These are phyloP conservation scores for Amblyopsis hoosieri DNA, from an alignment of 2,797 vertebrate species.

Conservation along the genomic window DNA sequence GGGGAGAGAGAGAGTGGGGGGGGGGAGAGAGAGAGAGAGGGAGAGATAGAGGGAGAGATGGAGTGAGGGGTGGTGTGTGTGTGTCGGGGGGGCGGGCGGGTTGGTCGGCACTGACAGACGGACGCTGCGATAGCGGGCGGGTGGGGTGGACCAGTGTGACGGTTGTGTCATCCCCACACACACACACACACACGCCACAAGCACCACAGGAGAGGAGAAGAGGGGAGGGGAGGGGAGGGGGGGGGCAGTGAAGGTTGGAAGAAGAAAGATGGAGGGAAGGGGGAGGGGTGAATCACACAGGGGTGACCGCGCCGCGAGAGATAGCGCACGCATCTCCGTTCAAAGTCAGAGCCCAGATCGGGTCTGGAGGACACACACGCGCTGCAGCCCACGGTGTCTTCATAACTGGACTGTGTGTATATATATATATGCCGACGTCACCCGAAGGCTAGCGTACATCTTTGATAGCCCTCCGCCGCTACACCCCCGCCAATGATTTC, in stretches of 20 bases:
- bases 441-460: not conserved
- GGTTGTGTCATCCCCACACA: slow-evolving; percentile 21
- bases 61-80: too few species aligned
- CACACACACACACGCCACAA: slow-evolving; percentile 35
- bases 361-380: too few species aligned
- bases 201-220: not conserved
- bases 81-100: not conserved
- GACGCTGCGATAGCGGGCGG: slow-evolving; percentile 44
- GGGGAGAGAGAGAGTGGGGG: not conserved
- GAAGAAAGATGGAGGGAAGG: slow-evolving; percentile 35
- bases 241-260: slow-evolving; percentile 12
- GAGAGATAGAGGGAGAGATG: slow-evolving; percentile 5
- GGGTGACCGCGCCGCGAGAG: slow-evolving; percentile 30
- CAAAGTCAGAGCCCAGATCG: too few species aligned
- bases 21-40: not conserved
- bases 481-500: slow-evolving; percentile 45
- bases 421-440: not conserved
- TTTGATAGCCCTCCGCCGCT: slow-evolving; percentile 59
- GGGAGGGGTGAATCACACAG: slow-evolving; percentile 38
- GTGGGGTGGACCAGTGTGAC: slow-evolving; percentile 26
- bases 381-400: too few species aligned
- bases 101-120: slow-evolving; percentile 63
- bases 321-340: not conserved
- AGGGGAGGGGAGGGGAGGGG: slow-evolving; percentile 18
- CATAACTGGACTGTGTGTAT: too few species aligned